These are phyloP conservation scores for Erpornis zantholeuca DNA, from an alignment of 2,113 vertebrate species.

Conservation along the genomic window DNA sequence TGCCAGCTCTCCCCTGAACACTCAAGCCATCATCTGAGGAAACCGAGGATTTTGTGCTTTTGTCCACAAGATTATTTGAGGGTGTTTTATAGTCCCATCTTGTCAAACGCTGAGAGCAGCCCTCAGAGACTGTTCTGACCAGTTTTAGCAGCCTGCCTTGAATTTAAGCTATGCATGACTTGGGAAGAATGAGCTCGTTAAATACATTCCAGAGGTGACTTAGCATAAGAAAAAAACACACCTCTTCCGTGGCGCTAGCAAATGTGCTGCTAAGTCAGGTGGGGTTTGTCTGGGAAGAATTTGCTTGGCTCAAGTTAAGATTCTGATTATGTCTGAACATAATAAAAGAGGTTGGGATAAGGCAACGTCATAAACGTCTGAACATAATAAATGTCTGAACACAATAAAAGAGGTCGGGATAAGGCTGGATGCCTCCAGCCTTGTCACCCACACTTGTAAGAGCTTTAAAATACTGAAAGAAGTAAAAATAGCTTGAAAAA, in stretches of 20 bases:
- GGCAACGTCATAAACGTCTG: not conserved
- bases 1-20: not conserved
- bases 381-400: not conserved
- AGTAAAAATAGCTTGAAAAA: not conserved
- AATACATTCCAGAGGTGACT: not conserved
- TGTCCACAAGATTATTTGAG: not conserved
- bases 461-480: not conserved
- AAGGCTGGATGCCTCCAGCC: not conserved
- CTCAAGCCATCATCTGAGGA: not conserved
- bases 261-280: not conserved
- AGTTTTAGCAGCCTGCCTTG: not conserved
- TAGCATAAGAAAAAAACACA: not conserved
- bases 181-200: conserved; percentile 20
- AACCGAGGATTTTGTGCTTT: not conserved
- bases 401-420: not conserved
- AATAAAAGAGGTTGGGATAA: not conserved
- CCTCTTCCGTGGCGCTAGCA: not conserved
- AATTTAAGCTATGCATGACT: not conserved
- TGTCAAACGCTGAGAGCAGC: not conserved
- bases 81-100: not conserved
- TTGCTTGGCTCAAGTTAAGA: not conserved
- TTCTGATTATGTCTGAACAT: not conserved
- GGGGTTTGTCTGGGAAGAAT: not conserved
- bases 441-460: not conserved
- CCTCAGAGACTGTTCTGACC: not conserved